Base-by-base conservation (phyloP, 2,888 invertebrate genomes). In the Hedya salicella region DNA sequence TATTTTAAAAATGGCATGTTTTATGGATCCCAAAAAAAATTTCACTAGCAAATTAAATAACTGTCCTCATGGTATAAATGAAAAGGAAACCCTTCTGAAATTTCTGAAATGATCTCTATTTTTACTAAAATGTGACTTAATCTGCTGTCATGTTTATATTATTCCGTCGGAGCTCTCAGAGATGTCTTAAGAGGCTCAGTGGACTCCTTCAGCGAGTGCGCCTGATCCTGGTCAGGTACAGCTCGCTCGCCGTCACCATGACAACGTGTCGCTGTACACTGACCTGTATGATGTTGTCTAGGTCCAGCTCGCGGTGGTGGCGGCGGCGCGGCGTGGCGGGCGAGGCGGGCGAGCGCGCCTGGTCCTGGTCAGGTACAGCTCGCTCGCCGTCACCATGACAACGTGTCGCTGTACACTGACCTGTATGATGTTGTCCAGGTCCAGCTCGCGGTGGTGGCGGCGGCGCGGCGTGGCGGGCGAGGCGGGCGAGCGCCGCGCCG, bases 181-280 rank as follows among this genome's bases (percentile, higher is more conserved):
- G n/a, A n/a, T n/a, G n/a, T n/a, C n/a, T n/a, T n/a, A n/a, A n/a
- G n/a, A n/a, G n/a, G n/a, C n/a, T n/a, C n/a, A n/a, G n/a, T n/a
- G n/a, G 85, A 79, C 46, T 93, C 92, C 78, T 87, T 89, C 71
- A 93, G 82, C 0, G 88, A 86, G 16, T 91, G 82, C 0, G 93
- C 94, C 69, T 94, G 94, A 71, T 93, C 93, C 67, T 94, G 0
- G 93, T 93, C 19, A 94, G 81, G 77, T 93, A 94, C 5, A 94
- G 79, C 75, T 93, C 93, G 66, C 92, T 91, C 0, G 93, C 92
- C 0, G 92, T 91, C 67, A 93, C 93, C 80, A 89, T 83, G 0
- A 93, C 93, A 62, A 90, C 1, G 88, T 87, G 52, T 92, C 92
- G 0, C 93, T 92, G 81, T n/a, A n/a, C n/a, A n/a, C n/a, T n/a